Evolutionary conservation across 2,113 vertebrate species (phyloP).

Genomic region (Cyphomyrus plagiostoma): DNA sequence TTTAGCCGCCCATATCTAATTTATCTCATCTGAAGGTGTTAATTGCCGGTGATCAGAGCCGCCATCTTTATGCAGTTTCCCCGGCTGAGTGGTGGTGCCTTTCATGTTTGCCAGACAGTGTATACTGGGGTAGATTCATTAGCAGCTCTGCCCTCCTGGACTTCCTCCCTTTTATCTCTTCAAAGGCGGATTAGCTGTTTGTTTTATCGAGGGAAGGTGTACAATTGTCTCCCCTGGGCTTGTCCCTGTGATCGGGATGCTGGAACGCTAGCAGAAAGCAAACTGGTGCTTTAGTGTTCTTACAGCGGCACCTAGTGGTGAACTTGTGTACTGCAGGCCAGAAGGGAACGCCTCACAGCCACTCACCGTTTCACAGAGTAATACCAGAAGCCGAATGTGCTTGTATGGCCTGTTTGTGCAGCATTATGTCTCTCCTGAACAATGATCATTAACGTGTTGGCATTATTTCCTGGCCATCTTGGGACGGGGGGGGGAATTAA

Average conservation of each 20-base stretch:
- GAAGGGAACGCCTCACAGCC: not conserved
- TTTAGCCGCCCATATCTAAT: constrained; percentile 79
- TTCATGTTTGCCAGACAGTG: not conserved
- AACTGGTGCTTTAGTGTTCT: not conserved
- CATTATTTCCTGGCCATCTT: not conserved
- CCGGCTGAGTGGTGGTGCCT: not conserved
- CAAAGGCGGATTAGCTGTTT: not conserved
- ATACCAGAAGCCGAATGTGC: not conserved
- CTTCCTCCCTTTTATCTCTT: not conserved
- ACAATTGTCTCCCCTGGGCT: not conserved
- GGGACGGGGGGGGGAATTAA: not conserved
- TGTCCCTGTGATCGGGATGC: not conserved
- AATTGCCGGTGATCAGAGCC: constrained; percentile 76
- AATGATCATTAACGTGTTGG: not conserved
- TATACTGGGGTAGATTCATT: not conserved
- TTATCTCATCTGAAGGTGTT: constrained; percentile 80
- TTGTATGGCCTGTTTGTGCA: not conserved
- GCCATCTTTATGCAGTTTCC: constrained; percentile 71
- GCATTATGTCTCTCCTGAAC: not conserved
- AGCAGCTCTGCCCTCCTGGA: not conserved
- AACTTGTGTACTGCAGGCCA: constrained; percentile 9
- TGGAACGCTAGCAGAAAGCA: not conserved
- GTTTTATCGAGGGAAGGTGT: not conserved
- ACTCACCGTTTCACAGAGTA: not conserved
- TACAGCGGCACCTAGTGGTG: constrained; percentile 25